A percentile compares a stretch with the other conserved stretches of the same genome.
Evolutionary conservation across 2,888 invertebrate species (phyloP).

Genomic region (Bugulina stolonifera): DNA sequence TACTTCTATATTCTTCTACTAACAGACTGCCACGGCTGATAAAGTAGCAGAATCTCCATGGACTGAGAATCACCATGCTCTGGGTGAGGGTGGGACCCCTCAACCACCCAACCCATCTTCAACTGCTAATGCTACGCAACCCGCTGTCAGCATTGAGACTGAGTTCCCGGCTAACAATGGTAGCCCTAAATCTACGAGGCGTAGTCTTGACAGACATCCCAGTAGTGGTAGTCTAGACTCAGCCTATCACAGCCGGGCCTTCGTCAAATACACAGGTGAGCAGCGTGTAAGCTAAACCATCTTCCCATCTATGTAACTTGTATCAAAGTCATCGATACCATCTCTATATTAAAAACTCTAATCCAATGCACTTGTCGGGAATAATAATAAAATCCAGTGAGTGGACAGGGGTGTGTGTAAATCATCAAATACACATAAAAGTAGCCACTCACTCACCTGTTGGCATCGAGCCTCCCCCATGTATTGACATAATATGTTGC

Average conservation of each 20-base stretch:
- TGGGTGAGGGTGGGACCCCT: neutral
- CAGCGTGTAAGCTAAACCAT: neutral
- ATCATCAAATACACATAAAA: no score
- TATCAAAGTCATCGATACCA: no score
- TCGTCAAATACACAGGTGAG: slow-evolving; percentile 21
- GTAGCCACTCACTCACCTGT: no score
- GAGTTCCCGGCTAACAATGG: slow-evolving; percentile 44
- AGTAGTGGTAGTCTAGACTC: slow-evolving; percentile 26
- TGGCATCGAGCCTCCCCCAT: no score
- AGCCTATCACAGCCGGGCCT: neutral
- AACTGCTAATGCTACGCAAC: neutral
- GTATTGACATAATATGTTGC: no score
- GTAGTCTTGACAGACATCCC: slow-evolving; percentile 9
- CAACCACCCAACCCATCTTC: neutral
- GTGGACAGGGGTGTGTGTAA: no score
- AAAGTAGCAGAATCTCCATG: neutral
- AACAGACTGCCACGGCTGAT: neutral
- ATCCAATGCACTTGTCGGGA: no score
- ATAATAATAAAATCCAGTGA: no score
- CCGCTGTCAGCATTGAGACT: slow-evolving; percentile 38
- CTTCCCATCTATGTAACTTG: neutral
- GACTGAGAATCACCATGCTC: neutral
- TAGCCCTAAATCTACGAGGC: slow-evolving; percentile 36
- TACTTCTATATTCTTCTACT: neutral
- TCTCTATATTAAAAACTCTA: no score